Conservation (phyloP, 1,140 invertebrate genomes). For the Pogonus chalceus region DNA sequence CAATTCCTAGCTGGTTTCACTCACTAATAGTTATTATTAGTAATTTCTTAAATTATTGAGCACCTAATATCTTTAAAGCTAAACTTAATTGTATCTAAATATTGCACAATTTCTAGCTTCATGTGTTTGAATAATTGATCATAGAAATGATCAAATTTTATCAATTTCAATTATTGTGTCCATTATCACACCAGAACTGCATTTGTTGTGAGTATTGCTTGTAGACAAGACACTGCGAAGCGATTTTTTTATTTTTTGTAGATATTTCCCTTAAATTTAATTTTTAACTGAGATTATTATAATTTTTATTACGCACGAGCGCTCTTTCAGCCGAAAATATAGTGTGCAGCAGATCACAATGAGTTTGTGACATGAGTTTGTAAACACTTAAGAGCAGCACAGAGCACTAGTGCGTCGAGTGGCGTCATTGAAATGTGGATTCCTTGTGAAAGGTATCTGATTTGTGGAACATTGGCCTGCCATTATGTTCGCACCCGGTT, state of each 20-base stretch:
- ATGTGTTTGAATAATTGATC: constrained; percentile 1
- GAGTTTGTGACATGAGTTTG: neutral
- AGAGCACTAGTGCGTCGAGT: constrained; percentile 56
- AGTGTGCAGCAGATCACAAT: neutral
- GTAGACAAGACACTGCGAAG: constrained; percentile 12
- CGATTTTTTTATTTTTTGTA: neutral
- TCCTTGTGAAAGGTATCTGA: constrained; percentile 63
- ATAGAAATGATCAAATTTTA: neutral
- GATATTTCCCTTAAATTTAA: neutral
- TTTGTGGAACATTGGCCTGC: constrained; percentile 62
- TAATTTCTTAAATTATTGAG: constrained; percentile 21
- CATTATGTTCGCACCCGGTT: constrained; percentile 36
- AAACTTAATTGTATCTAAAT: constrained; percentile 23
- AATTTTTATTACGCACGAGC: neutral
- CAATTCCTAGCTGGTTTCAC: constrained; percentile 6
- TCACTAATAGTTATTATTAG: constrained; percentile 7
- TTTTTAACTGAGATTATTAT: neutral
- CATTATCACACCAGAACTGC: neutral
- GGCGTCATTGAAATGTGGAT: constrained; percentile 62
- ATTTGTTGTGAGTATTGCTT: constrained; percentile 7
- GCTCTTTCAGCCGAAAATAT: neutral
- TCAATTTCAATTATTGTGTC: neutral
- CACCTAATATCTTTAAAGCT: constrained; percentile 26
- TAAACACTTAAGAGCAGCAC: constrained; percentile 18
- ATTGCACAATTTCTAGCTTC: constrained; percentile 24